Base-by-base conservation (phyloP, 1,140 invertebrate species). In the Bombus pyrosoma region DNA sequence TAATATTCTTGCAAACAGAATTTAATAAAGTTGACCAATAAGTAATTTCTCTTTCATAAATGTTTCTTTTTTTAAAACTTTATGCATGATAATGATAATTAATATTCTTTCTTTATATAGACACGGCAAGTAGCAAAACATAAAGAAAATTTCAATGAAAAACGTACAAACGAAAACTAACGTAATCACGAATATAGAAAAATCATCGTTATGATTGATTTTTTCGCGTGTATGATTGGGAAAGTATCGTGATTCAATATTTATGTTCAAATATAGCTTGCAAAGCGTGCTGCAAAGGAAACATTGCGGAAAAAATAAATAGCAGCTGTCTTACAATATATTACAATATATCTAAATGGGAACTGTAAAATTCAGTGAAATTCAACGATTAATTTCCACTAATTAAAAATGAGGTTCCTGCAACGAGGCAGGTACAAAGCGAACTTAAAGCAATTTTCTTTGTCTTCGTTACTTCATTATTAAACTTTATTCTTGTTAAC, bases 371-470 rank as follows among this genome's bases (percentile, higher is more conserved):
- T 76, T 59, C 8, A 8, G 3, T 3, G n/a, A 74, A 53, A 47
- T 15, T 4, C 3, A 32, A 47, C 47, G 6, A 32, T 43, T 13
- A 72, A 47, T 15, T 78, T 66, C 4, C 4, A 28, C 62, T 47
- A 47, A 18, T 15, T 13, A 28, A 28, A 13, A 71, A n/a, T 22
- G 28, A 53, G 28, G 2, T 25, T 25, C 22, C 57, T 37, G 2
- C 25, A 25, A 25, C 10, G 25, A 39, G 6, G 47, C 25, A 18
- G 34, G 5, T 3, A 39, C 12, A 2, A 39, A 37, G n/a, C 18
- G 34, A 34, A 15, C 78, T 80, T 57, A 71, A 80, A 71, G 34
- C 34, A 47, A 57, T 32, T 18, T 34, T 47, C 57, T 74, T 81
- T 47, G 80, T 41, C 39, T 34, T 18, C 59, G 43, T 73, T 43